phyloP scores from a whole-genome alignment of 2,113 vertebrate species.

The Calypte anna region DNA sequence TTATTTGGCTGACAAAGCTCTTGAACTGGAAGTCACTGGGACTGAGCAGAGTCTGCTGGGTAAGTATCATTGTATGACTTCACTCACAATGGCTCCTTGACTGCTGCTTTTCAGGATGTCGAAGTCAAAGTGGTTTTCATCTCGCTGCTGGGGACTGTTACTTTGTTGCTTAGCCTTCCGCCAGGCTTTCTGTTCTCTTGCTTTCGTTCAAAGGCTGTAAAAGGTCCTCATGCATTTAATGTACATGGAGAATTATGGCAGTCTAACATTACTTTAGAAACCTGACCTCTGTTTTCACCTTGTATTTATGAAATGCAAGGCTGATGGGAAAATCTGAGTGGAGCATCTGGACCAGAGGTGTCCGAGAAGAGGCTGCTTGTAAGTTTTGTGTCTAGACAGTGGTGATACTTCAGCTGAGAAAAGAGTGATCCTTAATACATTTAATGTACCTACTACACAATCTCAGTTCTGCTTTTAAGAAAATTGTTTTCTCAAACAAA shows the following conservation, averaged over 20 bases:
- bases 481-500: not conserved
- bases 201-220: not conserved
- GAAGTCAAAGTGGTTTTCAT: not conserved
- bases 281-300: not conserved
- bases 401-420: not conserved
- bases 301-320: not conserved
- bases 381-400: not conserved
- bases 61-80: not conserved
- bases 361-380: not conserved
- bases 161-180: not conserved
- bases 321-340: not conserved
- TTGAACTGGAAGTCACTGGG: not conserved
- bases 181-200: not conserved
- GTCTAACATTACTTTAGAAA: not conserved
- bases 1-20: not conserved
- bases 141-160: not conserved
- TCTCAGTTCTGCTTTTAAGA: not conserved
- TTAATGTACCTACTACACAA: not conserved
- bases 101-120: not conserved
- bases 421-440: not conserved
- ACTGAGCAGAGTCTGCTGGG: not conserved
- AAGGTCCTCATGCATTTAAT: not conserved
- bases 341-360: not conserved
- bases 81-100: not conserved
- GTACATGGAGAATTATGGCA: not conserved